Base-by-base conservation (phyloP, 2,797 vertebrate species). In the Mastacembelus armatus region DNA sequence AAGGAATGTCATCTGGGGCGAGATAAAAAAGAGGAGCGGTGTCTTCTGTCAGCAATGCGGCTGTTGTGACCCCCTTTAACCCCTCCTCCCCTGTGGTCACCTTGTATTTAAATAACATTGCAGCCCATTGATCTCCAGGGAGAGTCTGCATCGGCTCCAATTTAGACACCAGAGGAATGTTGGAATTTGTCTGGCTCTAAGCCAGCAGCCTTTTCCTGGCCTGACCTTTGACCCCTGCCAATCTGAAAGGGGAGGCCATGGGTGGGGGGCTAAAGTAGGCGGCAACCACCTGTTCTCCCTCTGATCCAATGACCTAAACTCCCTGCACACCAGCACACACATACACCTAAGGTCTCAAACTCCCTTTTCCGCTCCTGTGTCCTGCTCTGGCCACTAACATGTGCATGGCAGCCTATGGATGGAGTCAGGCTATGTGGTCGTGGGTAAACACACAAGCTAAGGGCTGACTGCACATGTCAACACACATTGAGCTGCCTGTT, bases 101-200 rank as follows among this genome's bases (percentile, higher is more conserved):
- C 81, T 83, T 83, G 70, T 81, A 78, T 81, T 85, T 85, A 89
- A 91, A 89, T 88, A 88, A 86, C 84, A 78, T 14, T 16, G 77
- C 52, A 43, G 74, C 55, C 68, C 80, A 85, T 87, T 89, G 87
- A 91, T 91, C 87, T 90, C 80, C 30, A 9, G 74, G 76, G 65
- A 79, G 68, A 60, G 71, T 76, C 74, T 58, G 24, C 9, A 66
- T 66, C 79, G 43, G 75, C 81, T 88, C 85, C 44, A 55, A 84
- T 89, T 90, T 85, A 78, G 86, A 80, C 83, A 64, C 68, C 76
- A 43, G 26, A 87, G 85, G 85, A 92, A 92, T 86, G 89, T 78
- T 16, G 86, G 85, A 83, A 90, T 88, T 90, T 87, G 80, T 88
- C 78, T 65, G 58, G 84, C 85, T 78, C 70, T 14, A 58, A 52